These are phyloP conservation scores for Dynastes hyllus DNA, from an alignment of 2,888 invertebrate species.

Conservation along the genomic window DNA sequence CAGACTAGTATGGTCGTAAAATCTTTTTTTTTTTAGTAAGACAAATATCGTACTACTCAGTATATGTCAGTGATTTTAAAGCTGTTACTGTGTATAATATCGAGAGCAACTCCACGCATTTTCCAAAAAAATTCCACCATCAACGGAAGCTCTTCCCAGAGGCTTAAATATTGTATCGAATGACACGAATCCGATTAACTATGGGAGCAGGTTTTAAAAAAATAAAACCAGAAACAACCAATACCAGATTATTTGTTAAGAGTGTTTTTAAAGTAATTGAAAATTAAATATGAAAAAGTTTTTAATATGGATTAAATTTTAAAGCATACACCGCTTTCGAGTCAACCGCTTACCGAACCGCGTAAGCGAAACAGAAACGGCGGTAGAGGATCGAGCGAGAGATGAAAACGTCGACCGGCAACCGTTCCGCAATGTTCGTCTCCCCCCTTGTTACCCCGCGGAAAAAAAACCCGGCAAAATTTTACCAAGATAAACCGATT, in stretches of 20 bases:
- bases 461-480: constrained; percentile 45
- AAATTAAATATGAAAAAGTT: constrained; percentile 54
- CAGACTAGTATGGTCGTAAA: too few species aligned
- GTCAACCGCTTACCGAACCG: not conserved
- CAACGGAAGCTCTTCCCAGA: too few species aligned
- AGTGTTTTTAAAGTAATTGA: constrained; percentile 53
- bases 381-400: not conserved
- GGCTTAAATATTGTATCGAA: not conserved
- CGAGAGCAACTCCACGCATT: too few species aligned
- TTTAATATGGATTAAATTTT: constrained; percentile 54
- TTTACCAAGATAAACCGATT: constrained; percentile 59
- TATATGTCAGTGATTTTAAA: too few species aligned
- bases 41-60: too few species aligned
- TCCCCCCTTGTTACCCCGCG: not conserved
- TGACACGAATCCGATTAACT: constrained; percentile 2
- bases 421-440: not conserved
- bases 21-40: too few species aligned
- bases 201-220: not conserved
- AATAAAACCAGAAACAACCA: constrained; percentile 2
- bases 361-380: not conserved
- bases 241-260: constrained; percentile 33
- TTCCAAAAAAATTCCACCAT: not conserved
- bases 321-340: constrained; percentile 36
- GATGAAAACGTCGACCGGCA: constrained; percentile 25
- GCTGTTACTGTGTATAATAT: too few species aligned